Percentiles rank a stretch among this genome's conserved stretches.
Conservation (phyloP, 2,888 invertebrate genomes). For the Laspeyria flexula region DNA sequence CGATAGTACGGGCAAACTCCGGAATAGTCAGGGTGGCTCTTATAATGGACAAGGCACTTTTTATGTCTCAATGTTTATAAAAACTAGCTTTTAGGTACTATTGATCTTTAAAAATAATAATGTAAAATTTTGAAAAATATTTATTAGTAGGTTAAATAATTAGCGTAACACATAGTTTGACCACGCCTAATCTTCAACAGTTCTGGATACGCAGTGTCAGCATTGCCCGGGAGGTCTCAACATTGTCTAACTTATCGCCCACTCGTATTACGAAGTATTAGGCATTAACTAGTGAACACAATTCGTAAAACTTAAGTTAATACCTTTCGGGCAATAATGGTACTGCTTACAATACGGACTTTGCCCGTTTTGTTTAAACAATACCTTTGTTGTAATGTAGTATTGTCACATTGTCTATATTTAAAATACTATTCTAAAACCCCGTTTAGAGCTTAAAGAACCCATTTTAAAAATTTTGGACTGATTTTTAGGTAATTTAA, state of each 20-base stretch:
- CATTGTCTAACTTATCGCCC: not conserved
- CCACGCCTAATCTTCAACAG: slow-evolving; percentile 5
- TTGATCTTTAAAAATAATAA: slow-evolving; percentile 16
- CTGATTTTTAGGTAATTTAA: slow-evolving; percentile 45
- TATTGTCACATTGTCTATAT: slow-evolving; percentile 50
- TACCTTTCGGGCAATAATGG: slow-evolving; percentile 9
- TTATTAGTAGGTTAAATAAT: slow-evolving; percentile 36
- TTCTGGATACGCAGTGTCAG: slow-evolving; percentile 12
- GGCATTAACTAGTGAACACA: too few relatives aligned
- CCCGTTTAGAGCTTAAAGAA: slow-evolving; percentile 69
- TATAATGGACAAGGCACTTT: slow-evolving; percentile 30
- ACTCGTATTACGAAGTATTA: not conserved
- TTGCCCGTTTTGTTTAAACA: slow-evolving; percentile 15
- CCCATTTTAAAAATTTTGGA: slow-evolving; percentile 55
- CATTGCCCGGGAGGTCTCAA: slow-evolving; percentile 12
- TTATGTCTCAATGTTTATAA: slow-evolving; percentile 41
- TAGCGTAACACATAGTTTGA: slow-evolving; percentile 18
- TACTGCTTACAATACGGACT: slow-evolving; percentile 24
- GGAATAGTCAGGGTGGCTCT: slow-evolving; percentile 44
- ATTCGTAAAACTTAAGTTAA: not conserved
- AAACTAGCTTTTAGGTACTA: slow-evolving; percentile 30
- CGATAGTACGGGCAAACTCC: slow-evolving; percentile 35
- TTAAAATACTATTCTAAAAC: slow-evolving; percentile 52
- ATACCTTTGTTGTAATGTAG: not conserved
- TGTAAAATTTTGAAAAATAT: slow-evolving; percentile 38